phyloP scores from a whole-genome alignment of 1,140 invertebrate species.

The Zaprionus vittiger region DNA sequence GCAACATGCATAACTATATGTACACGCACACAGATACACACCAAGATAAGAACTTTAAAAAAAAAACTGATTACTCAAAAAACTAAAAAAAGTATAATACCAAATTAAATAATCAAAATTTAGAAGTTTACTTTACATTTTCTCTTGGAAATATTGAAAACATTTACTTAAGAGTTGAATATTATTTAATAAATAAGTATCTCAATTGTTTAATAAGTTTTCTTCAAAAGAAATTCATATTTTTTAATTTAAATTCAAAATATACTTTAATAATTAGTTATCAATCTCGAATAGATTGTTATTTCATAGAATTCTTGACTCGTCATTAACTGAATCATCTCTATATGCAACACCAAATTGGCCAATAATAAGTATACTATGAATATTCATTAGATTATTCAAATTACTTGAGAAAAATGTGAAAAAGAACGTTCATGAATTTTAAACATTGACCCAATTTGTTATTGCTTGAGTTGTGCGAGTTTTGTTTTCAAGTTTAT shows the following conservation, averaged over 20 bases:
- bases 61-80: not conserved
- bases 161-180: too few species aligned
- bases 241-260: too few species aligned
- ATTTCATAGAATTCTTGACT: not conserved
- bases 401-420: not conserved
- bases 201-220: too few species aligned
- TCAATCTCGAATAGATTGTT: not conserved
- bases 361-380: not conserved
- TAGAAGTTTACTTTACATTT: not conserved
- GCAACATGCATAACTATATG: slow-evolving; percentile 42
- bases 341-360: not conserved
- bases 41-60: not conserved
- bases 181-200: too few species aligned
- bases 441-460: slow-evolving; percentile 1
- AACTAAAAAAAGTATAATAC: not conserved
- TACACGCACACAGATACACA: slow-evolving; percentile 4
- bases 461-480: not conserved
- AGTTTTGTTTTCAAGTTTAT: not conserved
- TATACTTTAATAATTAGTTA: too few species aligned
- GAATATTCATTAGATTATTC: not conserved
- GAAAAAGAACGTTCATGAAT: not conserved
- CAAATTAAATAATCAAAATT: not conserved
- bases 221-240: too few species aligned
- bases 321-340: slow-evolving; percentile 1
- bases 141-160: too few species aligned